Evolutionary conservation across 2,113 vertebrate genomes (phyloP).

Genomic region (Macroglossus sobrinus): DNA sequence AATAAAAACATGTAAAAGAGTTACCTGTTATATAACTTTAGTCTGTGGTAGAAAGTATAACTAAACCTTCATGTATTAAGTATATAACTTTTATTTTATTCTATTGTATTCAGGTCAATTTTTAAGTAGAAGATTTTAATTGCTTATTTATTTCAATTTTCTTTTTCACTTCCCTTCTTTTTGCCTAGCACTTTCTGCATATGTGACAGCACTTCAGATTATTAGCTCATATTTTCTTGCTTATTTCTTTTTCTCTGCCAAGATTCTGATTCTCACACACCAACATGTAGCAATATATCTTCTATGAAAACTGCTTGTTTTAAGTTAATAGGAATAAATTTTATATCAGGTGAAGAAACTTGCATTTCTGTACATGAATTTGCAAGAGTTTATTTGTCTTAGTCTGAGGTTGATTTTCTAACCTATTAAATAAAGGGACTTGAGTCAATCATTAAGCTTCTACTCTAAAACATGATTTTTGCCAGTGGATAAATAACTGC

Average conservation of each 20-base stretch:
- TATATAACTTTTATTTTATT: background rate
- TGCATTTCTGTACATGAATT: background rate
- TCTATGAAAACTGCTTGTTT: background rate
- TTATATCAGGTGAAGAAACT: background rate
- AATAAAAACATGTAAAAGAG: background rate
- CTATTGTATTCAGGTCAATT: background rate
- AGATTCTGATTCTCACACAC: background rate
- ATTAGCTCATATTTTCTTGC: background rate
- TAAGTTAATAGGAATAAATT: background rate
- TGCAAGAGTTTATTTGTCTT: background rate
- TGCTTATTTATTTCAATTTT: background rate
- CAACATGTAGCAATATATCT: background rate
- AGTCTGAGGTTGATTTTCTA: background rate
- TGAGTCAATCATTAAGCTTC: background rate
- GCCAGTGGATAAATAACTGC: background rate
- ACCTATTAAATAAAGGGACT: background rate
- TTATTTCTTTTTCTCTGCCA: background rate
- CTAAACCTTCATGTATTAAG: background rate
- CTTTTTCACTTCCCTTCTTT: background rate
- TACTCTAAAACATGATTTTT: background rate
- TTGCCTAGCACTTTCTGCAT: background rate
- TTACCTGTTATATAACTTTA: background rate
- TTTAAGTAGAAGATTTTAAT: background rate
- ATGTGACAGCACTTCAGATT: background rate
- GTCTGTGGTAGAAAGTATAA: background rate